Evolutionary conservation across 2,113 vertebrate species (phyloP), one percentile per base, ranked within the genome.

Genomic region (Orcinus orca): DNA sequence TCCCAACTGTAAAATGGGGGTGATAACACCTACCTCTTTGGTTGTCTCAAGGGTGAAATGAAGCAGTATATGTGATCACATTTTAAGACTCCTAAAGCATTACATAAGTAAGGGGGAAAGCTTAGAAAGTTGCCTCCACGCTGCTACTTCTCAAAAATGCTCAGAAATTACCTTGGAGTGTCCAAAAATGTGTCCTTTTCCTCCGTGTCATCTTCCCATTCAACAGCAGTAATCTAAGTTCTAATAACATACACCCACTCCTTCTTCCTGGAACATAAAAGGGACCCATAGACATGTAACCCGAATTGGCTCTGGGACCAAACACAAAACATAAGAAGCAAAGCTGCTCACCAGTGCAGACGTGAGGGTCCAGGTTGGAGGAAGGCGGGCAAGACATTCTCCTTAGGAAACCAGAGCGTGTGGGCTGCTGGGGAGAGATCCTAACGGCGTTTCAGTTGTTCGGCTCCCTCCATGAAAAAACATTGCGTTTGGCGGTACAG

Each of bases 401-500:
- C 58, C 77, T 7, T 9, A 58, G 41, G 20, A 29, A 79, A 84
- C 55, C 3, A 76, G 83, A 68, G 65, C 26, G 47, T 31, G 77
- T 41, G 31, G 12, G 0, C 2, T 82, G 44, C 47, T 36, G 50
- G 4, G 77, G 73, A 21, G 25, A 38, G 14, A 26, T 3, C 77
- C 50, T 0, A 26, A 7, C 29, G 6, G 9, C 6, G 1, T 6
- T 12, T 11, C 26, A 21, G 65, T 1, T 25, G 14, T 5, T 1
- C 15, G 55, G 8, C 76, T 60, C 38, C 23, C 23, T 33, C 47
- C 17, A 0, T 1, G 1, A 31, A 18, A 38, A 8, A 47, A 5
- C 71, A 2, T 10, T 2, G 44, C 2, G 2, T 41, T 15, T 18
- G 2, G 17, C 0, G 0, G 2, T 8, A 2, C 3, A 1, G 50